Conservation (phyloP, 2,888 invertebrate genomes). For the Oithona nana region DNA sequence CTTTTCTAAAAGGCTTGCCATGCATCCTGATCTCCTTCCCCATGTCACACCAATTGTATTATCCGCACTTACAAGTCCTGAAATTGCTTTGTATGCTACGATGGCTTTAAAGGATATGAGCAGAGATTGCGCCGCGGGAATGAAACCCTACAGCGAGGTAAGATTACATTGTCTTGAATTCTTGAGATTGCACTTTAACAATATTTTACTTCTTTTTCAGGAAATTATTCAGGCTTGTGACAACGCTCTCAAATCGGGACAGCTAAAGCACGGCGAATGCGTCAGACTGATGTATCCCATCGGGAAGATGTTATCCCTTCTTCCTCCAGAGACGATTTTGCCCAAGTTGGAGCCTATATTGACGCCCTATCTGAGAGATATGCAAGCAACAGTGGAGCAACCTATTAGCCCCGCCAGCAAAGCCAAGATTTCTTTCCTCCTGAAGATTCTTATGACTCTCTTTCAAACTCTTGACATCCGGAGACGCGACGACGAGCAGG, state of each 20-base stretch:
- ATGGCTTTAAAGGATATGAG: constrained; percentile 73
- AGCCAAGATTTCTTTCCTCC: constrained; percentile 37
- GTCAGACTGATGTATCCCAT: constrained; percentile 54
- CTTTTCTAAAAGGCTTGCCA: constrained; percentile 66
- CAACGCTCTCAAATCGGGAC: constrained; percentile 35
- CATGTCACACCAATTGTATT: constrained; percentile 47
- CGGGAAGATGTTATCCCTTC: constrained; percentile 48
- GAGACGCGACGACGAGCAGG: constrained; percentile 22
- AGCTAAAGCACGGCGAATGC: constrained; percentile 44
- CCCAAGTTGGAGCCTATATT: constrained; percentile 47
- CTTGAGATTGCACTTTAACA: no score
- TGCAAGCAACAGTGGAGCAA: constrained; percentile 32
- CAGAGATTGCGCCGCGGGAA: constrained; percentile 51
- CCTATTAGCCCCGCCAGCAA: constrained; percentile 28
- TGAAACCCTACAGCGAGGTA: constrained; percentile 48
- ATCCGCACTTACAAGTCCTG: constrained; percentile 40
- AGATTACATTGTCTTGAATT: not conserved
- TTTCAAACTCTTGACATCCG: constrained; percentile 39
- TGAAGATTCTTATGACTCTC: constrained; percentile 47
- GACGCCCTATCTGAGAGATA: constrained; percentile 42
- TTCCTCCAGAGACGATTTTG: constrained; percentile 42
- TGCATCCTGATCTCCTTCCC: constrained; percentile 45
- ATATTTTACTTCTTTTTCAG: no score
- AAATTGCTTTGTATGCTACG: constrained; percentile 57
- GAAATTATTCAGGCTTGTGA: constrained; percentile 50